These are phyloP conservation scores for Hemithea aestivaria DNA, from an alignment of 2,888 invertebrate genomes.

Conservation along the genomic window DNA sequence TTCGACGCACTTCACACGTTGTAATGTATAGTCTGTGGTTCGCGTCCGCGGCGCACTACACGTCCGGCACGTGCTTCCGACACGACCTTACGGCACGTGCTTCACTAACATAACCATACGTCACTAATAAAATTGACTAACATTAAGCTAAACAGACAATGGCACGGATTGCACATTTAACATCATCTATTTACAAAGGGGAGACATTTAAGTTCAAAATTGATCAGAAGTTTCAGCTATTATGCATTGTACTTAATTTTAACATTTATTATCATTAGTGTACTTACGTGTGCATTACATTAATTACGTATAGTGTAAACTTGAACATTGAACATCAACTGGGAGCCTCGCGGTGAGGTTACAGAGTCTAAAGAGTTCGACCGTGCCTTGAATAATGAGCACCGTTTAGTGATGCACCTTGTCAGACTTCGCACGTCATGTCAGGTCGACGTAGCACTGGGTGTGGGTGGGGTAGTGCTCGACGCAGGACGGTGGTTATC, in stretches of 20 bases:
- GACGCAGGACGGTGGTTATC: conserved; percentile 38
- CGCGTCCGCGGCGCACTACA: conserved; percentile 38
- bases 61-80: conserved; percentile 28
- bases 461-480: conserved; percentile 20
- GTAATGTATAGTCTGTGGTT: conserved; percentile 35
- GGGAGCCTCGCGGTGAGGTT: conserved; percentile 15
- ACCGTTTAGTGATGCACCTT: conserved; percentile 55
- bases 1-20: conserved; percentile 55
- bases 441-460: conserved; percentile 22
- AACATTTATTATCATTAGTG: conserved; percentile 67
- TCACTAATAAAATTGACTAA: conserved; percentile 70
- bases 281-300: conserved; percentile 68
- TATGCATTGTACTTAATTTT: conserved; percentile 56
- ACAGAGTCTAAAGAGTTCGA: conserved; percentile 27
- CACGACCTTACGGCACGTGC: conserved; percentile 29
- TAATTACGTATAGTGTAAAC: conserved; percentile 71
- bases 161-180: conserved; percentile 78
- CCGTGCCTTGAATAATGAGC: conserved; percentile 54
- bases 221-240: conserved; percentile 61
- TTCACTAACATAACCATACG: conserved; percentile 28
- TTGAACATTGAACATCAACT: conserved; percentile 53
- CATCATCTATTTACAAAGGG: conserved; percentile 66
- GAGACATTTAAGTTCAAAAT: conserved; percentile 57
- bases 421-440: conserved; percentile 43
- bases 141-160: conserved; percentile 75